phyloP scores from a whole-genome alignment of 2,888 invertebrate genomes.

The Heteromurus nitidus region DNA sequence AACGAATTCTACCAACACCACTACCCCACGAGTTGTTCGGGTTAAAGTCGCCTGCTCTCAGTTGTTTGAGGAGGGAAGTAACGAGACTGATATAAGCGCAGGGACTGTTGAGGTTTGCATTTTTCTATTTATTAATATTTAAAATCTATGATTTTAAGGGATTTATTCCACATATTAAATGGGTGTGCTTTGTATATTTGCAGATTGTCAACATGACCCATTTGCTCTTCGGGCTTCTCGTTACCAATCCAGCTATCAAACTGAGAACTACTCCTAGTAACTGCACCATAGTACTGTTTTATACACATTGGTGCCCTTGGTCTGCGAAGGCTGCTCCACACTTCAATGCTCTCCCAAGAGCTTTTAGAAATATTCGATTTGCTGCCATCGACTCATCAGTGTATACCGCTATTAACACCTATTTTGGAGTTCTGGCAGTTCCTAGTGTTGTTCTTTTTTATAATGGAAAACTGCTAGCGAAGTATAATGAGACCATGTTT shows the following conservation, averaged over 20 bases:
- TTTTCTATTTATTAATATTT: too few relatives aligned
- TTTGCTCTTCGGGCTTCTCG: slow-evolving; percentile 81
- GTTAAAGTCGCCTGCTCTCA: slow-evolving; percentile 41
- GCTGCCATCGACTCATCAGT: slow-evolving; percentile 84
- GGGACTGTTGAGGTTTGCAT: slow-evolving; percentile 42
- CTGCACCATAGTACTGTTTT: slow-evolving; percentile 86
- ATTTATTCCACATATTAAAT: too few relatives aligned
- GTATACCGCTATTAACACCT: slow-evolving; percentile 82
- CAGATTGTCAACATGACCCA: slow-evolving; percentile 84
- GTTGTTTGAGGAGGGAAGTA: slow-evolving; percentile 17
- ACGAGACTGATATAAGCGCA: background rate
- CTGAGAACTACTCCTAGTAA: slow-evolving; percentile 80
- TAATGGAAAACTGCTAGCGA: slow-evolving; percentile 89
- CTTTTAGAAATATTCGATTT: slow-evolving; percentile 90
- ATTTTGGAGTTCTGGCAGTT: slow-evolving; percentile 92
- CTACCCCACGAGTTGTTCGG: slow-evolving; percentile 19
- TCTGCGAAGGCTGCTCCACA: slow-evolving; percentile 92
- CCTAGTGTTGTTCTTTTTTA: slow-evolving; percentile 93
- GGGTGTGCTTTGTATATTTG: slow-evolving; percentile 52
- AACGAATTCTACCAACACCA: slow-evolving; percentile 20
- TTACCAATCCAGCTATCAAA: slow-evolving; percentile 81
- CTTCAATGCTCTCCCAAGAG: slow-evolving; percentile 91
- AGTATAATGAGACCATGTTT: slow-evolving; percentile 88
- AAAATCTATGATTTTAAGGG: background rate
- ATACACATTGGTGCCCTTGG: slow-evolving; percentile 91